Conservation (phyloP, 2,113 vertebrate species). For the Scomber colias region DNA sequence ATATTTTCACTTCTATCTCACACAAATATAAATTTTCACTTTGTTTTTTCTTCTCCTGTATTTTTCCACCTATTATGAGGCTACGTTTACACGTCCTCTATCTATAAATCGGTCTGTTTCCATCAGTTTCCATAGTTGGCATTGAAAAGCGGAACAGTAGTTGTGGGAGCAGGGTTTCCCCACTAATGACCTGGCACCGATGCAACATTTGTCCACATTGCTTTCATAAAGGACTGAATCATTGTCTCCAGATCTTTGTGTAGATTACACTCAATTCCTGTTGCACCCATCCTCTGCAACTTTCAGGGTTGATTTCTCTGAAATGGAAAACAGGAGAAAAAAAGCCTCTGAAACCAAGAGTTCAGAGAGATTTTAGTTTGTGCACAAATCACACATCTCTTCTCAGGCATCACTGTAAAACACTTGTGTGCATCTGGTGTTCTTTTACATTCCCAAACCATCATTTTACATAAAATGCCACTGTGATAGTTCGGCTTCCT, state of each 20-base stretch:
- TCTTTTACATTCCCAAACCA: neutral
- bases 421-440: neutral
- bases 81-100: neutral
- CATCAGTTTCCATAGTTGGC: neutral
- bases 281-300: conserved; percentile 32
- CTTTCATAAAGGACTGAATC: conserved; percentile 52
- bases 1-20: neutral
- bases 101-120: neutral
- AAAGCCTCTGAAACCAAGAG: neutral
- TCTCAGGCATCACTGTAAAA: neutral
- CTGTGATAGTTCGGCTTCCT: conserved; percentile 50
- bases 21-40: neutral
- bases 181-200: conserved; percentile 12
- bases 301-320: conserved; percentile 12
- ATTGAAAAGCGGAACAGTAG: conserved; percentile 5
- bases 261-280: conserved; percentile 35
- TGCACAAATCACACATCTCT: neutral
- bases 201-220: conserved; percentile 26
- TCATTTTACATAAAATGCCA: conserved; percentile 30
- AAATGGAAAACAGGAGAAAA: neutral
- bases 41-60: no score
- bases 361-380: neutral
- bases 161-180: conserved; percentile 18
- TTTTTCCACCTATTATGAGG: neutral
- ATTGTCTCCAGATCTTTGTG: conserved; percentile 19